Evolutionary conservation across 2,113 vertebrate species (phyloP).

Genomic region (Carlito syrichta): DNA sequence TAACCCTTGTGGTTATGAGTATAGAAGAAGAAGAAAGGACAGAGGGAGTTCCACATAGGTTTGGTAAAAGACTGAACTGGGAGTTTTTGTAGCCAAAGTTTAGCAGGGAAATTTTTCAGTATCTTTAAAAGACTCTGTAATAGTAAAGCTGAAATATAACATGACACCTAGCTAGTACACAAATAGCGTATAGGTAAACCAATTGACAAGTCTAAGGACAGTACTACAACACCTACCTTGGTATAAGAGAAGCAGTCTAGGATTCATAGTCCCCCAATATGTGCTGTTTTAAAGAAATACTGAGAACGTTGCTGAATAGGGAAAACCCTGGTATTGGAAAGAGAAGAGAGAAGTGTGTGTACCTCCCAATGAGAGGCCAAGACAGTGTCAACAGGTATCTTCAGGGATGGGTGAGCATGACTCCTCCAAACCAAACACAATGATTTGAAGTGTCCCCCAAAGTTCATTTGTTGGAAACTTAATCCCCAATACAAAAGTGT

Average conservation of each 20-base stretch:
- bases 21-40: background rate
- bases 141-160: fast-evolving
- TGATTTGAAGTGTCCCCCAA: background rate
- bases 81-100: background rate
- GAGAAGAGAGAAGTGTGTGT: background rate
- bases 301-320: background rate
- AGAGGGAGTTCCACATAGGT: background rate
- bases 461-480: background rate
- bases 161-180: background rate
- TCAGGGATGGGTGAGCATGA: fast-evolving
- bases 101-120: fast-evolving
- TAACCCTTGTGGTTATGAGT: fast-evolving
- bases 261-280: fast-evolving
- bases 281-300: background rate
- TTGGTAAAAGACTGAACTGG: background rate
- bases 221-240: background rate
- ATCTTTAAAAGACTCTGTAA: background rate
- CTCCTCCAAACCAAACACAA: background rate
- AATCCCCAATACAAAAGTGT: background rate
- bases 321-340: background rate
- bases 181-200: background rate
- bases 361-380: background rate
- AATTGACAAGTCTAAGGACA: background rate
- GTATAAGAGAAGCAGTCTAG: background rate
- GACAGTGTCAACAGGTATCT: fast-evolving